phyloP scores from a whole-genome alignment of 2,888 invertebrate species.

The Ectobius pallidus region DNA sequence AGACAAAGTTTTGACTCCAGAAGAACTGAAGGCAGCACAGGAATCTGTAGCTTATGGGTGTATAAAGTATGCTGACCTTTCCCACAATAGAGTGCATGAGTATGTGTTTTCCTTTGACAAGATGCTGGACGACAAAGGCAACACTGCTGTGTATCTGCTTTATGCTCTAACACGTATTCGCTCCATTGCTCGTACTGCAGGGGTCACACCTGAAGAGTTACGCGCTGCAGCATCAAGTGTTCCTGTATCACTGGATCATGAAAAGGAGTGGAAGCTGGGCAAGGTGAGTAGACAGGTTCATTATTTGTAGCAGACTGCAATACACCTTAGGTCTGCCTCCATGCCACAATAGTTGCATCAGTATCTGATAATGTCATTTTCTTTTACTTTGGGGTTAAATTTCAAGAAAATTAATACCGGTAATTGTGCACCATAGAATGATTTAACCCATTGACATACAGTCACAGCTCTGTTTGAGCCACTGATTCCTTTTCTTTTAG shows the following conservation, averaged over 20 bases:
- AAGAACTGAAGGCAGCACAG: conserved; percentile 83
- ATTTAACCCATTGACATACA: too few species aligned
- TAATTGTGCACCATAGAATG: too few species aligned
- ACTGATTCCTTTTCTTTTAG: too few species aligned
- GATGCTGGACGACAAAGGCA: conserved; percentile 99
- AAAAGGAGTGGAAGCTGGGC: conserved; percentile 93
- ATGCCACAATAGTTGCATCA: too few species aligned
- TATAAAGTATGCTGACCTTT: conserved; percentile 97
- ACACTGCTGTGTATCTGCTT: conserved; percentile 96
- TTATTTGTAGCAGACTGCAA: too few species aligned
- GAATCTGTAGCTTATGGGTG: conserved; percentile 97
- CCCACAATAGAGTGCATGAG: conserved; percentile 90
- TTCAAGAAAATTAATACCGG: too few species aligned
- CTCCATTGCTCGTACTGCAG: conserved; percentile 84
- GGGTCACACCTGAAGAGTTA: conserved; percentile 67
- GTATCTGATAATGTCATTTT: too few species aligned
- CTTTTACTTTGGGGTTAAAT: too few species aligned
- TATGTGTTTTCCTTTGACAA: conserved; percentile 98
- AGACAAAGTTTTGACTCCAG: conserved; percentile 78
- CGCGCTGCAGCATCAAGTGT: conserved; percentile 64
- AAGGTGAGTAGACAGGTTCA: conserved; percentile 60
- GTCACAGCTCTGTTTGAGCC: too few species aligned
- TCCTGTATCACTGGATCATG: conserved; percentile 77
- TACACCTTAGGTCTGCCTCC: too few species aligned
- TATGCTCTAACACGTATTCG: conserved; percentile 95